Conservation (phyloP, 2,797 vertebrate species). For the Phataginus tricuspis region DNA sequence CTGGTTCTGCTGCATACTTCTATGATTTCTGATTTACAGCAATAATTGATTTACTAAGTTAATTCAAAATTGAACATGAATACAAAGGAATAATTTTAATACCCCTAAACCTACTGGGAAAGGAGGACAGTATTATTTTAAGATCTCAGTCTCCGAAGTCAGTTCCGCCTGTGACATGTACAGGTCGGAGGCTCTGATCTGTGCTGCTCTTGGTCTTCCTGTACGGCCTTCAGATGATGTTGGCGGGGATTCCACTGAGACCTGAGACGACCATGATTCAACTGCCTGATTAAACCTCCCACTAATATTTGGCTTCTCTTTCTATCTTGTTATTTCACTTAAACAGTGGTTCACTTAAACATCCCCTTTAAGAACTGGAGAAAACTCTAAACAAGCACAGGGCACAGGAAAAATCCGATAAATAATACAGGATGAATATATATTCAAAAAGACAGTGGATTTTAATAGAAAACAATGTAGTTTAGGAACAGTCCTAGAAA, state of each 20-base stretch:
- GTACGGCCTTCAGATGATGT: neutral
- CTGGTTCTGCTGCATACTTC: neutral
- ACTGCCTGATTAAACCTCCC: neutral
- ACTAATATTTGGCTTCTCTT: neutral
- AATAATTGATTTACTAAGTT: neutral
- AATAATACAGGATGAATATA: neutral
- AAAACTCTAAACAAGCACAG: neutral
- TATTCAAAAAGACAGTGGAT: neutral
- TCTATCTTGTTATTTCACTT: neutral
- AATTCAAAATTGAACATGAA: neutral
- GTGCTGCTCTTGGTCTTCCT: neutral
- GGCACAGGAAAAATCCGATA: neutral
- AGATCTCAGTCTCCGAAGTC: neutral
- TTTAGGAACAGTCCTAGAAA: neutral
- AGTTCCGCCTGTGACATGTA: neutral
- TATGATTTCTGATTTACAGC: neutral
- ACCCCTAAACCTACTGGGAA: neutral
- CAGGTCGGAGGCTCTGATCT: neutral
- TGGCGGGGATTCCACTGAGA: neutral
- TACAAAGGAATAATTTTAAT: neutral
- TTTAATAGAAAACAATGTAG: neutral
- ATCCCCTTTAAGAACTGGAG: neutral
- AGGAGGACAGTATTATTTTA: neutral
- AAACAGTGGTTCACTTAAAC: neutral
- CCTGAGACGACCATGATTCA: neutral